Percentiles rank a stretch among this genome's conserved stretches.
phyloP scores from a whole-genome alignment of 2,797 vertebrate species.

The Coranthus polyacanthus region DNA sequence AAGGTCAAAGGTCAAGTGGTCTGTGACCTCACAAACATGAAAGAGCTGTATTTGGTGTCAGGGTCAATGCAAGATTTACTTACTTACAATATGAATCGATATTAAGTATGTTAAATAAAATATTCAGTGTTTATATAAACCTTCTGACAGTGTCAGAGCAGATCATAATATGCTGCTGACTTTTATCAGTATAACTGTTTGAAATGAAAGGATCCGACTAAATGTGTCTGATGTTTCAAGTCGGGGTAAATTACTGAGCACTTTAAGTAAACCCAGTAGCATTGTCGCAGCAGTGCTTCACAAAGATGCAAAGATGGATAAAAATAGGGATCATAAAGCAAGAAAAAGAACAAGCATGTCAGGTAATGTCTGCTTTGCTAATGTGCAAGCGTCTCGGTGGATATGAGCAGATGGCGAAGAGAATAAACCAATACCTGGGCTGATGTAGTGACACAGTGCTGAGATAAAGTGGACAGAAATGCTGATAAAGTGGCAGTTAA shows the following conservation, averaged over 20 bases:
- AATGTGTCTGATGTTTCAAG: conserved; percentile 20
- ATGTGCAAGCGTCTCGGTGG: conserved; percentile 1
- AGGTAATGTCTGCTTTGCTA: conserved; percentile 25
- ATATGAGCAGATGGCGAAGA: conserved; percentile 3
- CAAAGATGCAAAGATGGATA: conserved; percentile 1
- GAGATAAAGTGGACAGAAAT: conserved; percentile 35
- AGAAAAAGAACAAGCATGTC: conserved; percentile 24
- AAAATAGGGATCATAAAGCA: conserved; percentile 28
- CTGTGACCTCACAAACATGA: too few relatives aligned
- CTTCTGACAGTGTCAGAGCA: too few relatives aligned
- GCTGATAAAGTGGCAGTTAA: conserved; percentile 59
- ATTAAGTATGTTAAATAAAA: too few relatives aligned
- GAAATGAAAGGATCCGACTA: too few relatives aligned
- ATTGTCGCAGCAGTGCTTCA: background rate
- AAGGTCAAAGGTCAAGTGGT: too few relatives aligned
- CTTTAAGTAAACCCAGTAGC: conserved; percentile 21
- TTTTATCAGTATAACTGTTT: too few relatives aligned
- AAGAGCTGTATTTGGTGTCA: too few relatives aligned
- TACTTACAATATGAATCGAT: too few relatives aligned
- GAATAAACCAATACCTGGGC: conserved; percentile 15
- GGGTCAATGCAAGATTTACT: too few relatives aligned
- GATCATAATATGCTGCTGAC: too few relatives aligned
- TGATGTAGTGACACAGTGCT: conserved; percentile 26
- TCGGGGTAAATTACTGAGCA: conserved; percentile 36
- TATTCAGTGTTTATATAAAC: too few relatives aligned